Conservation (phyloP, 2,888 invertebrate species). For the Clunio marinus region DNA sequence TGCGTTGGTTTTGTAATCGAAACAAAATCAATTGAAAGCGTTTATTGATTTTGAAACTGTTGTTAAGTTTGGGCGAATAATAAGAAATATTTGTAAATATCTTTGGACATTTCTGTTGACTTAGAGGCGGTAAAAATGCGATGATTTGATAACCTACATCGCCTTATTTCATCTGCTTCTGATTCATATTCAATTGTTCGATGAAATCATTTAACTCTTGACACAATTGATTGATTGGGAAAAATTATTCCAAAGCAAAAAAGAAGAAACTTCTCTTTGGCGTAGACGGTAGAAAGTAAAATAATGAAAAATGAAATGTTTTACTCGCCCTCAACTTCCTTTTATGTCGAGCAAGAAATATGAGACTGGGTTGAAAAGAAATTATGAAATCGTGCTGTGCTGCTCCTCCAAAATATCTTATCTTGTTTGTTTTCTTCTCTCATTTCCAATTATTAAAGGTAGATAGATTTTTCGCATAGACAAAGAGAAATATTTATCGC, state of each 20-base stretch:
- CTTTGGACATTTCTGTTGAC: no score
- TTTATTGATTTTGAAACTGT: no score
- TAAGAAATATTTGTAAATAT: no score
- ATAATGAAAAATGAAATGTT: no score
- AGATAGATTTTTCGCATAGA: not conserved
- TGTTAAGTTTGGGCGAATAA: no score
- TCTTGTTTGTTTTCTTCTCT: not conserved
- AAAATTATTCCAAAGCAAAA: not conserved
- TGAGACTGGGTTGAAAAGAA: not conserved
- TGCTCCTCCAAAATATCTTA: constrained; percentile 3
- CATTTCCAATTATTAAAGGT: not conserved
- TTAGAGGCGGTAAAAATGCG: no score
- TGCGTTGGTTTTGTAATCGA: no score
- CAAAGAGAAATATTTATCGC: no score
- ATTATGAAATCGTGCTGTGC: not conserved
- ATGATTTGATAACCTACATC: constrained; percentile 6
- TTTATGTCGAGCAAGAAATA: not conserved
- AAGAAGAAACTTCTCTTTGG: no score
- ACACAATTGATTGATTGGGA: constrained; percentile 20
- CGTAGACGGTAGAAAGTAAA: constrained; percentile 13
- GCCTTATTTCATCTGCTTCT: not conserved
- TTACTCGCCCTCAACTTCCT: constrained; percentile 18
- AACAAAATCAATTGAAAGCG: no score
- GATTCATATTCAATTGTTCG: constrained; percentile 10
- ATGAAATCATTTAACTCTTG: not conserved